Base-by-base conservation (phyloP, 2,888 invertebrate species). In the Pelosia muscerda region DNA sequence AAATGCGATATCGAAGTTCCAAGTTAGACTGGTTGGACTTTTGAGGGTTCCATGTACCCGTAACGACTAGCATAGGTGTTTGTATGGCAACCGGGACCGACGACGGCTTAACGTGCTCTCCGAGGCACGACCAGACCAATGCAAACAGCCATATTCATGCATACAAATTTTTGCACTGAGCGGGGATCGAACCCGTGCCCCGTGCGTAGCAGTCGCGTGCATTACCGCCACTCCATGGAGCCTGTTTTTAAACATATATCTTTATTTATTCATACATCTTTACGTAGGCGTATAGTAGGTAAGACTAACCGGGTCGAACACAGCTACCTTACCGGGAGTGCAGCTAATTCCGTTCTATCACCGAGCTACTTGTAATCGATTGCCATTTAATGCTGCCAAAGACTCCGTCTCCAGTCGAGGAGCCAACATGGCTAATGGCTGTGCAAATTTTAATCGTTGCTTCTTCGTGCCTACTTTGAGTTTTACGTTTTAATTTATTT, bases 381-480 rank as follows among this genome's bases (percentile, higher is more conserved):
- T 89, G 92, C 88, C 90, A 88, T 91, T 91, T 90, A 88, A 90
- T 90, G 76, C 70, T 74, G 71, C 77, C 73, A 78, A 71, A 68
- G 71, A 9, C 31, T 8, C 31, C 31, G 68, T 25, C n/a, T 42
- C 64, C 60, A 73, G 76, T 78, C 79, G 78, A 74, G 77, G 81
- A 82, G 76, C 84, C 84, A 87, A 86, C 84, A 86, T 71, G 64
- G 82, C 87, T 92, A 92, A 92, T 92, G 90, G 91, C 85, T 89
- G 84, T 78, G 89, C 88, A 91, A 92, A 92, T 88, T 88, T 86
- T 82, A 82, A 84, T 72, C 80, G 81, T 76, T 81, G 68, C 25
- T 69, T 74, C 62, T 75, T 82, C 78, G 79, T 80, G 75, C 68
- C 75, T 78, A 78, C 68, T 81, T 84, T 75, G 74, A 78, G 77